Base-by-base conservation (phyloP, 2,888 invertebrate genomes). In the Microplitis manilae region DNA sequence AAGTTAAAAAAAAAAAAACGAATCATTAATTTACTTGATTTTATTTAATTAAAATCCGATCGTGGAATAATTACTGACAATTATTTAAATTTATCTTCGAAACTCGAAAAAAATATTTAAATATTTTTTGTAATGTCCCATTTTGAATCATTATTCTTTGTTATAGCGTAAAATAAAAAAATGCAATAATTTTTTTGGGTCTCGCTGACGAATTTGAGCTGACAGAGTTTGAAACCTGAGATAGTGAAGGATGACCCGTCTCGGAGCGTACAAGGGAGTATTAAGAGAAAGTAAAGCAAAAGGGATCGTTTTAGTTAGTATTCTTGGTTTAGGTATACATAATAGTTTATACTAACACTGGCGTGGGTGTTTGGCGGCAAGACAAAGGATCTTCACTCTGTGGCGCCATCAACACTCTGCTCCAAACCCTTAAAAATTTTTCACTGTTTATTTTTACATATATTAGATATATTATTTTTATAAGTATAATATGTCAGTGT, bases 321-420 rank as follows among this genome's bases (percentile, higher is more conserved):
- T 50, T 50, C 50, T 50, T 50, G 8, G 50, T 50, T 13, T 50
- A 9, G 50, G 50, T 50, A 50, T 13, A 50, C 50, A 50, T 50
- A 50, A 60, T 38, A 61, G 39, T 13, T 70, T 38, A n/a, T n/a
- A 61, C 50, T 15, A 70, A 70, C n/a, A 17, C 9, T 17, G 68
- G 68, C 50, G 67, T 74, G 41, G 74, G 74, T 68, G 60, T 65
- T 60, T 50, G 59, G 74, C 15, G 39, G 20, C 59, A 20, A 74
- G 68, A 74, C 74, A 74, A 74, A 74, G 74, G 74, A 38, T 9
- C 74, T 61, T 50, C 9, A 68, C 9, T 70, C 38, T 6, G 38
- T 74, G 74, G 74, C 74, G 68, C 74, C 74, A 74, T 65, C 59
- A 20, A 70, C 41, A 74, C 67, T 30, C 39, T 64, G 9, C 41